Percentiles rank a stretch among this genome's conserved stretches.
Conservation (phyloP, 1,140 invertebrate species). For the Harlomillsia oculata region DNA sequence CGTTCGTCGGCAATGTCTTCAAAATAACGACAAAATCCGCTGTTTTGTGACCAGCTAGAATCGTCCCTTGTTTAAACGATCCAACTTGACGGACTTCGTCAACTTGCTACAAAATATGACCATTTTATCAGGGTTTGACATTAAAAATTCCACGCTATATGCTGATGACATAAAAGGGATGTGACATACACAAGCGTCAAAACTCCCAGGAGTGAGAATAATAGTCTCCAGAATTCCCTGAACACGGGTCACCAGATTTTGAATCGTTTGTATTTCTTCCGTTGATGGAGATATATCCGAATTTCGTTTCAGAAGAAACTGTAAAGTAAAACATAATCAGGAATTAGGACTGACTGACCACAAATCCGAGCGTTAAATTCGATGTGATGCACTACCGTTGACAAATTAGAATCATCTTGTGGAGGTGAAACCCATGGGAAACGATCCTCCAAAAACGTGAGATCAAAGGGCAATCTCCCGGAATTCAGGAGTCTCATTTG, state of each 20-base stretch:
- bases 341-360: background rate
- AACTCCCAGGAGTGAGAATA: slow-evolving; percentile 80
- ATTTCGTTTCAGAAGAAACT: slow-evolving; percentile 83
- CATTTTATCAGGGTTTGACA: too few species aligned
- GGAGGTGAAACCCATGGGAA: slow-evolving; percentile 11
- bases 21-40: slow-evolving; percentile 95
- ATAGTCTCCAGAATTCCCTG: slow-evolving; percentile 86
- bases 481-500: slow-evolving; percentile 16
- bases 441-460: slow-evolving; percentile 27
- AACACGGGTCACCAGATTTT: slow-evolving; percentile 86
- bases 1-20: slow-evolving; percentile 93
- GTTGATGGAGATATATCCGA: slow-evolving; percentile 78
- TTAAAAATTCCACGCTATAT: background rate
- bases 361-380: background rate
- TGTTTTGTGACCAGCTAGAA: slow-evolving; percentile 87
- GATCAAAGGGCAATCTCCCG: slow-evolving; percentile 30
- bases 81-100: slow-evolving; percentile 11
- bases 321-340: slow-evolving; percentile 20
- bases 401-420: slow-evolving; percentile 22
- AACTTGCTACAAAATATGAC: slow-evolving; percentile 17
- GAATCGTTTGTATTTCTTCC: slow-evolving; percentile 77
- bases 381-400: slow-evolving; percentile 5
- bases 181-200: slow-evolving; percentile 86
- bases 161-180: background rate
- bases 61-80: slow-evolving; percentile 81